phyloP scores from a whole-genome alignment of 2,113 vertebrate species.

The Clarias macrocephalus region DNA sequence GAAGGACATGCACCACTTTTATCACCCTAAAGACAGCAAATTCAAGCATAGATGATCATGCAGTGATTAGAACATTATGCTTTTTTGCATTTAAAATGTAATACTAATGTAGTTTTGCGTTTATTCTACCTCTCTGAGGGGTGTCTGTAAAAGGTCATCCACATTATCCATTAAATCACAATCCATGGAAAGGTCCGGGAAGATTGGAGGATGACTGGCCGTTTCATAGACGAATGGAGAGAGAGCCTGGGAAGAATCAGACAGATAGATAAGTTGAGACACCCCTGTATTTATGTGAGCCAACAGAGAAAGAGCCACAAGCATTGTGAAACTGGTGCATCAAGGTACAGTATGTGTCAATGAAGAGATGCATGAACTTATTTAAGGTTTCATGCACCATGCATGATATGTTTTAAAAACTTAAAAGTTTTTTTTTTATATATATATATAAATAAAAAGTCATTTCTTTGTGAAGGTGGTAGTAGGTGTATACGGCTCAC shows the following conservation, averaged over 20 bases:
- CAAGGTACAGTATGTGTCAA: conserved; percentile 70
- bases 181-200: conserved; percentile 45
- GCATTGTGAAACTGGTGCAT: conserved; percentile 73
- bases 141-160: conserved; percentile 52
- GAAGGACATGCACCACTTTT: conserved; percentile 52
- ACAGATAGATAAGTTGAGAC: conserved; percentile 83
- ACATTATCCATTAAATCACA: conserved; percentile 48
- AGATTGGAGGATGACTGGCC: conserved; percentile 61
- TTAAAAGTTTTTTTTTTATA: conserved; percentile 71
- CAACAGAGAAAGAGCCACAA: conserved; percentile 64
- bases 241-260: conserved; percentile 67
- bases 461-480: conserved; percentile 90
- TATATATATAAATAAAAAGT: too few relatives aligned
- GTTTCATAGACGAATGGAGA: conserved; percentile 59
- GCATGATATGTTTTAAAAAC: conserved; percentile 47
- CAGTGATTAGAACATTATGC: background rate
- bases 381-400: background rate
- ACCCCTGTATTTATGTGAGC: conserved; percentile 67
- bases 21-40: conserved; percentile 52
- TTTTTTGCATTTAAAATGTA: background rate
- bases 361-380: conserved; percentile 14
- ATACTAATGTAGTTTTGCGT: background rate
- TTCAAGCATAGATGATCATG: background rate
- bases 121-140: conserved; percentile 46
- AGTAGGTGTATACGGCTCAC: conserved; percentile 88